Conservation (phyloP, 23 tunicate genomes). For the Ciona savignyi region DNA sequence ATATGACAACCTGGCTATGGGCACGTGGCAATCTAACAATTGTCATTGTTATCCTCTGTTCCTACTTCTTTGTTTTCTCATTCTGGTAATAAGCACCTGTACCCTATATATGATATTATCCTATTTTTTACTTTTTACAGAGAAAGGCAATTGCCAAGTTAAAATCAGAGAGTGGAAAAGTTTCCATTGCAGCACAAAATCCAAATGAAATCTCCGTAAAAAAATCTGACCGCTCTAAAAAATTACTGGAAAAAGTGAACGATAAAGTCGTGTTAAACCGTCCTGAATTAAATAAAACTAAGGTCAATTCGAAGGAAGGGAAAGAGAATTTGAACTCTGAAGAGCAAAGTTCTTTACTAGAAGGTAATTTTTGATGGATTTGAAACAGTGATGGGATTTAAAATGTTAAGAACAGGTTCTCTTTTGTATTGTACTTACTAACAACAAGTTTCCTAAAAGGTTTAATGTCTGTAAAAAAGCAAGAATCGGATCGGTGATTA, state of each 20-base stretch:
- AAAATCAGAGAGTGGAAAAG: conserved; percentile 25
- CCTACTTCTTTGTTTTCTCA: too few relatives aligned
- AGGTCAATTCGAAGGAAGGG: neutral
- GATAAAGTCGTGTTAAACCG: conserved; percentile 48
- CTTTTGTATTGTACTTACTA: too few relatives aligned
- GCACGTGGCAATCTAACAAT: too few relatives aligned
- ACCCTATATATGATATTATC: too few relatives aligned
- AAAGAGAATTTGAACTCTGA: neutral
- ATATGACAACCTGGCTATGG: too few relatives aligned
- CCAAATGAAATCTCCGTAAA: conserved; percentile 32
- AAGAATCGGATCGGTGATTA: too few relatives aligned
- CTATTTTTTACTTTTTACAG: conserved; percentile 11
- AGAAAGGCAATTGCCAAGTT: conserved; percentile 75
- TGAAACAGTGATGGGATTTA: too few relatives aligned
- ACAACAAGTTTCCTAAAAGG: too few relatives aligned
- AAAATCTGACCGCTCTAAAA: conserved; percentile 14
- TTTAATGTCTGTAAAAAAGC: too few relatives aligned
- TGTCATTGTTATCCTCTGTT: too few relatives aligned
- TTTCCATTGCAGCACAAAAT: conserved; percentile 20
- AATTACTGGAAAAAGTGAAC: conserved; percentile 18
- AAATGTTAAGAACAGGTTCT: too few relatives aligned
- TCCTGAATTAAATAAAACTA: conserved; percentile 11
- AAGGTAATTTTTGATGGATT: neutral
- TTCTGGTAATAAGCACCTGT: neutral
- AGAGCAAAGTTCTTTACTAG: neutral